Evolutionary conservation across 2,113 vertebrate species (phyloP).

Genomic region (Anoplopoma fimbria): DNA sequence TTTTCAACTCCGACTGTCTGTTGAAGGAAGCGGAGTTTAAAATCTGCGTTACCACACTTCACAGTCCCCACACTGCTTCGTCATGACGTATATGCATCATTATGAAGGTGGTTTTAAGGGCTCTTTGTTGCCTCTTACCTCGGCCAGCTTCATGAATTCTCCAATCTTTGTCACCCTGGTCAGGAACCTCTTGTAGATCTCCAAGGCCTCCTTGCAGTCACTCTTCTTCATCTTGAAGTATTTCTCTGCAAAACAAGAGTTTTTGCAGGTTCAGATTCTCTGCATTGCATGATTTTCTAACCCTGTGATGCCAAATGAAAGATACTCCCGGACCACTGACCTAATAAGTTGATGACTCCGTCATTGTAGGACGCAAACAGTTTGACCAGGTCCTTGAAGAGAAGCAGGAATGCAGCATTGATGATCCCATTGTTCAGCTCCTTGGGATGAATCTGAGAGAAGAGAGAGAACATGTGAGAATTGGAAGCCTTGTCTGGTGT

Average conservation of each 20-base stretch:
- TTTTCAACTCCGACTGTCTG: conserved; percentile 99
- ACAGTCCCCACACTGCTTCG: background rate
- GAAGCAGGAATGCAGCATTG: conserved; percentile 95
- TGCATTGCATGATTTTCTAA: background rate
- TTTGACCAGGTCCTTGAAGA: conserved; percentile 99
- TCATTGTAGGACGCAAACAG: conserved; percentile 99
- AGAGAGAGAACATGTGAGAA: background rate
- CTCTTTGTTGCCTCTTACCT: conserved; percentile 82
- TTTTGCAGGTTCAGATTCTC: background rate
- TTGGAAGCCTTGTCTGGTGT: background rate
- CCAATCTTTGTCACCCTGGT: conserved; percentile 98
- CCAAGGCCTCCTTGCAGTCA: conserved; percentile 97
- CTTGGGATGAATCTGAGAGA: conserved; percentile 93
- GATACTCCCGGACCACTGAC: conserved; percentile 75
- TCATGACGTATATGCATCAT: background rate
- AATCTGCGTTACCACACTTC: background rate
- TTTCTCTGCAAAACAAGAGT: conserved; percentile 86
- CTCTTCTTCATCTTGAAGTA: conserved; percentile 99
- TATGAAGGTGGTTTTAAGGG: background rate
- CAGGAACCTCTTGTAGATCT: conserved; percentile 99
- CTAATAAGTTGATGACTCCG: conserved; percentile 98
- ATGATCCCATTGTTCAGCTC: conserved; percentile 98
- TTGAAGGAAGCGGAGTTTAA: conserved; percentile 25
- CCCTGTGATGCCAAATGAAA: background rate
- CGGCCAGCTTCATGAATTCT: conserved; percentile 98